These are phyloP conservation scores for Toxotes lorentzi DNA, from an alignment of 2,797 vertebrate genomes.

Conservation along the genomic window DNA sequence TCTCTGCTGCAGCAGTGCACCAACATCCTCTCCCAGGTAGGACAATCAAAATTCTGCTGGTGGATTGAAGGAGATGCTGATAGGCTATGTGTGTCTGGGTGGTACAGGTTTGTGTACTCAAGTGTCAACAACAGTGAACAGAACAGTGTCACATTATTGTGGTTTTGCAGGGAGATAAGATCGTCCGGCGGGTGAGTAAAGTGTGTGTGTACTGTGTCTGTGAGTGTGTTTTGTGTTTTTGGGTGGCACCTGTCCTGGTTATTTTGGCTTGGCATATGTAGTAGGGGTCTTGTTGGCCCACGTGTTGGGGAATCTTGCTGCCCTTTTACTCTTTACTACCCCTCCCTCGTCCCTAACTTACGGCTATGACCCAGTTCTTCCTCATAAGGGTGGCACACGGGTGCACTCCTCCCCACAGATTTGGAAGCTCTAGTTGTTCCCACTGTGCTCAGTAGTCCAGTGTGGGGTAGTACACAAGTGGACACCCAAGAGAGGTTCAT, in stretches of 20 bases:
- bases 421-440: constrained; percentile 12
- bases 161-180: constrained; percentile 99
- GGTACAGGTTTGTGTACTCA: constrained; percentile 4
- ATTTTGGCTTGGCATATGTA: constrained; percentile 79
- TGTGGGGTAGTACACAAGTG: constrained; percentile 26
- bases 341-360: constrained; percentile 50
- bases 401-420: constrained; percentile 13
- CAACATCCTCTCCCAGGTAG: constrained; percentile 99
- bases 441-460: constrained; percentile 11
- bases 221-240: constrained; percentile 77
- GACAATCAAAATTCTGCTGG: neutral
- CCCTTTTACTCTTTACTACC: constrained; percentile 69
- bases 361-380: constrained; percentile 30
- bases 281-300: constrained; percentile 81
- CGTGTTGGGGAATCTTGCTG: constrained; percentile 83
- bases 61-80: neutral
- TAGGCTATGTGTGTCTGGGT: neutral
- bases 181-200: constrained; percentile 97
- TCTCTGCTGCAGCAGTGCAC: constrained; percentile 98
- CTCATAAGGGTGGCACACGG: constrained; percentile 26
- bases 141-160: constrained; percentile 89
- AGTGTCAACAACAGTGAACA: constrained; percentile 60
- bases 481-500: constrained; percentile 1
- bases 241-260: constrained; percentile 72
- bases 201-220: constrained; percentile 73